Conservation (phyloP, 2,888 invertebrate genomes). For the Melangyna quadrimaculata region DNA sequence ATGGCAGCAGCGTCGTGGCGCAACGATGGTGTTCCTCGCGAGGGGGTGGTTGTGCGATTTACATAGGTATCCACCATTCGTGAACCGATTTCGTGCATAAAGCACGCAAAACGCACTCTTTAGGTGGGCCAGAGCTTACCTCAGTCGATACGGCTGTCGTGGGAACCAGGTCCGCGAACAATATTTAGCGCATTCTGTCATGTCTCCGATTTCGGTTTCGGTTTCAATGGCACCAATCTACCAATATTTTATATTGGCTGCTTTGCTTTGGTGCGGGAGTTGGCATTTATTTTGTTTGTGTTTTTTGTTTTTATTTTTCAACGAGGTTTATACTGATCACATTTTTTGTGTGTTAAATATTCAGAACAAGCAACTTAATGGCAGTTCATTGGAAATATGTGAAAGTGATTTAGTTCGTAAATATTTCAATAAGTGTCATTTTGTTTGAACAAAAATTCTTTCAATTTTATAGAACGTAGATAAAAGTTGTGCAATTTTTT, state of each 20-base stretch:
- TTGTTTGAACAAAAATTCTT: background rate
- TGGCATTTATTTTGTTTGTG: background rate
- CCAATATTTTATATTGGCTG: background rate
- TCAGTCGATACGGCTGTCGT: slow-evolving; percentile 26
- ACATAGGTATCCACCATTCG: slow-evolving; percentile 38
- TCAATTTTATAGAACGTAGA: background rate
- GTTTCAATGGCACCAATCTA: slow-evolving; percentile 60
- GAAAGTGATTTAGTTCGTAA: slow-evolving; percentile 1
- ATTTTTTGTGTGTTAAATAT: slow-evolving; percentile 36
- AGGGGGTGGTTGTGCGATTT: slow-evolving; percentile 46
- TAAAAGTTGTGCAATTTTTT: too few relatives aligned
- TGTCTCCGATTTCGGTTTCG: slow-evolving; percentile 61
- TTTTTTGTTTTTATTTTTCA: background rate
- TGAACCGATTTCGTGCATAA: slow-evolving; percentile 45
- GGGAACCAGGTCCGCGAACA: slow-evolving; percentile 66
- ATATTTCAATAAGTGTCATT: background rate
- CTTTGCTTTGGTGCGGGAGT: slow-evolving; percentile 26
- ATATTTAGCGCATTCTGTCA: slow-evolving; percentile 66
- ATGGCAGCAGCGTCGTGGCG: background rate
- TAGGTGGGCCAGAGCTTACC: slow-evolving; percentile 54
- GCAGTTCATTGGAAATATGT: slow-evolving; percentile 26
- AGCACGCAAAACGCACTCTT: slow-evolving; percentile 66
- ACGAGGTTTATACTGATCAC: slow-evolving; percentile 28
- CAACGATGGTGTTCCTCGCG: background rate
- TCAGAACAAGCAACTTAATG: slow-evolving; percentile 28